These are phyloP conservation scores for Protobothrops flavoviridis DNA, from an alignment of 2,113 vertebrate genomes.

Conservation along the genomic window DNA sequence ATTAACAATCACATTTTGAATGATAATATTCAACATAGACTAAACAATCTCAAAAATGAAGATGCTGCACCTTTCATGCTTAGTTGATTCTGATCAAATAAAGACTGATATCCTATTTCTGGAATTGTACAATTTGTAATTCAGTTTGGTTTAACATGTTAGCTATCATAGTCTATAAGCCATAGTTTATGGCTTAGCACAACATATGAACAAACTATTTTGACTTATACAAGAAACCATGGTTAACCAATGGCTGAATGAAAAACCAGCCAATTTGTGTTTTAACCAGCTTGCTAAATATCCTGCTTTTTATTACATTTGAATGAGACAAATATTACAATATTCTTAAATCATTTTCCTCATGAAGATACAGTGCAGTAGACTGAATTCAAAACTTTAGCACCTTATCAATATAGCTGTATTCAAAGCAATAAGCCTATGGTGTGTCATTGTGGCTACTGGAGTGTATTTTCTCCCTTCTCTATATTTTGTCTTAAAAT, in stretches of 20 bases:
- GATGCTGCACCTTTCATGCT: accelerated
- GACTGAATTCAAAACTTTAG: conserved; percentile 30
- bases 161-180: not conserved
- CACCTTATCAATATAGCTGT: conserved; percentile 39
- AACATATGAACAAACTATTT: not conserved
- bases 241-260: not conserved
- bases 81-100: not conserved
- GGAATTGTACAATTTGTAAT: not conserved
- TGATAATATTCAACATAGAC: not conserved
- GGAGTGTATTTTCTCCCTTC: conserved; percentile 29
- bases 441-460: conserved; percentile 14
- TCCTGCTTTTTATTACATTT: conserved; percentile 19
- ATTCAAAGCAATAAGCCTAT: conserved; percentile 16
- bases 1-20: not conserved
- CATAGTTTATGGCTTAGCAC: not conserved
- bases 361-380: conserved; percentile 33
- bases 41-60: not conserved
- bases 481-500: conserved; percentile 20
- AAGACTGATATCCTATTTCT: not conserved
- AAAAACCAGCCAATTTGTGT: not conserved
- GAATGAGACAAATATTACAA: conserved; percentile 29
- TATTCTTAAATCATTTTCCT: conserved; percentile 27
- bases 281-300: conserved; percentile 10
- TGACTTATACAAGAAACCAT: not conserved
- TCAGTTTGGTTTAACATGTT: not conserved